Percentiles rank a stretch among this genome's conserved stretches.
These are phyloP conservation scores for Alethe castanea DNA, from an alignment of 2,113 vertebrate species.

Conservation along the genomic window DNA sequence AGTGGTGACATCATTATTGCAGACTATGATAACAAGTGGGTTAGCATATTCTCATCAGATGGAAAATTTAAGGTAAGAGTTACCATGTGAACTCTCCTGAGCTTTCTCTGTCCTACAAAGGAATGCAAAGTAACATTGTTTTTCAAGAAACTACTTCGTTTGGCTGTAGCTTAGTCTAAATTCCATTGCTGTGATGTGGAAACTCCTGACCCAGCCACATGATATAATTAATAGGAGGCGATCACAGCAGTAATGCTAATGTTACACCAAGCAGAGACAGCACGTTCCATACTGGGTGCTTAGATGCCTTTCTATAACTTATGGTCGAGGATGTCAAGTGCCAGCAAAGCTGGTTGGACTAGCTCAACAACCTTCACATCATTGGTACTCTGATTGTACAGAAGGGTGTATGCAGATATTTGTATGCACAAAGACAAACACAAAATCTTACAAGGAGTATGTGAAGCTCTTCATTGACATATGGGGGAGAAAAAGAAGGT, in stretches of 20 bases:
- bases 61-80: slow-evolving; percentile 93
- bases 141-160: not conserved
- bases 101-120: not conserved
- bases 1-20: slow-evolving; percentile 96
- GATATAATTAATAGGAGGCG: not conserved
- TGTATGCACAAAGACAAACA: not conserved
- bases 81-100: not conserved
- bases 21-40: slow-evolving; percentile 98
- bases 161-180: not conserved
- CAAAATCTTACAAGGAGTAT: not conserved
- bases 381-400: not conserved
- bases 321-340: not conserved
- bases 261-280: not conserved
- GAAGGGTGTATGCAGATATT: not conserved
- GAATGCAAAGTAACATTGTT: not conserved
- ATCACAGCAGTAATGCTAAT: not conserved
- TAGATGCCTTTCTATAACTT: not conserved
- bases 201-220: not conserved
- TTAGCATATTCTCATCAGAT: slow-evolving; percentile 96
- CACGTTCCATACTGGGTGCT: not conserved
- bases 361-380: not conserved
- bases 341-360: not conserved
- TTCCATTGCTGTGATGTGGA: not conserved
- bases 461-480: not conserved
- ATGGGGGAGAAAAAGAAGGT: not conserved